Base-by-base conservation (phyloP, 2,797 vertebrate genomes). In the Micromesistius poutassou region DNA sequence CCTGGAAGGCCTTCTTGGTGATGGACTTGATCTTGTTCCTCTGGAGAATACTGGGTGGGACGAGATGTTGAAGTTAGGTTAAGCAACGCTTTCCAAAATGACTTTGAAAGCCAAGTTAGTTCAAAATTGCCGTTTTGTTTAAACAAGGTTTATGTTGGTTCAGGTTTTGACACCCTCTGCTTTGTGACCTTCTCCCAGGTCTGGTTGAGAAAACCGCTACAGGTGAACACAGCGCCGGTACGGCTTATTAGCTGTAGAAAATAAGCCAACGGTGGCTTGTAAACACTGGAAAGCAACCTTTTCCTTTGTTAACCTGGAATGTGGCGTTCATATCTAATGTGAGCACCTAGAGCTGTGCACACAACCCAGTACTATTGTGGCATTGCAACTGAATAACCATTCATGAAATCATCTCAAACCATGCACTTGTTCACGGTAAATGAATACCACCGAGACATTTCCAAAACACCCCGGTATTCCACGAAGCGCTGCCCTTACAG, bases 1-100 rank as follows among this genome's bases (percentile, higher is more conserved):
- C 96, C 74, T 94, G 93, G 83, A 98, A 98, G 0, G 96, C 97
- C 87, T 95, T 97, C 88, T 94, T 96, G 36, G 96, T 97, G 90
- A 98, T 91, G 22, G 97, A 97, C 84, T 96, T 98, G 86, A 98
- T 97, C 90, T 96, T 96, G 91, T 97, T 98, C 87, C 93, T 94
- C 90, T 98, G 96, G 35, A 98, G 90, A 84, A 96, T 93, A 86
- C 96, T 98, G 91, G 82, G n/a, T 25, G 7, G 55, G n/a, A 62
- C 0, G n/a, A 62, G 7, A 62, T 25, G 55, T 62, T 25, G n/a
- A 62, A 2, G 55, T 25, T 0, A 77, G 14, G 74, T 79, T 1
- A 74, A 6, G 30, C 5, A 1, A 78, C 35, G n/a, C 14, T 30
- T 33, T 33, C 25, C 28, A 38, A 73, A 62, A 81, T 10, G 0